Percentiles rank a stretch among this genome's conserved stretches.
Conservation (phyloP, 1,140 invertebrate species). For the Heliothis virescens region DNA sequence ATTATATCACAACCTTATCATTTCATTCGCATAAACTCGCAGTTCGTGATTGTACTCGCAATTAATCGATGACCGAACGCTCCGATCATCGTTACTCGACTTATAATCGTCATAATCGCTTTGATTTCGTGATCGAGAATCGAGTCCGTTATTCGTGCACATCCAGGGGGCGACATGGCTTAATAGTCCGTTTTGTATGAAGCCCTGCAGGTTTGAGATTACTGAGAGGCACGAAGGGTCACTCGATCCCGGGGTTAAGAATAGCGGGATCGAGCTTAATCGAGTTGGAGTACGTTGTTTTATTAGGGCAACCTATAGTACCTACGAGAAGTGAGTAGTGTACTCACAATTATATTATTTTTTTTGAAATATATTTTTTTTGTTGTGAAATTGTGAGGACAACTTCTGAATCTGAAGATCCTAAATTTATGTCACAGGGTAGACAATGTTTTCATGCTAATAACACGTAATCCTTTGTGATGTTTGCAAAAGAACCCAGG, state of each 20-base stretch:
- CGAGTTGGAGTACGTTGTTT: constrained; percentile 4
- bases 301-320: background rate
- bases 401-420: too few relatives aligned
- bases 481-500: too few relatives aligned
- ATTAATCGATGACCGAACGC: constrained; percentile 56
- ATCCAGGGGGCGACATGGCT: constrained; percentile 56
- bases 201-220: constrained; percentile 6
- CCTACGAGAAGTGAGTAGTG: too few relatives aligned
- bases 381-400: too few relatives aligned
- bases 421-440: too few relatives aligned
- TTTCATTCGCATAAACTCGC: constrained; percentile 40
- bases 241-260: constrained; percentile 23
- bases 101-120: constrained; percentile 60
- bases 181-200: constrained; percentile 47
- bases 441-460: too few relatives aligned
- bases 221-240: constrained; percentile 25
- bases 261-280: constrained; percentile 28
- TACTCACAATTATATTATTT: too few relatives aligned
- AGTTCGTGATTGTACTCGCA: constrained; percentile 60
- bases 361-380: too few relatives aligned
- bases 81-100: constrained; percentile 57
- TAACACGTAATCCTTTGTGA: too few relatives aligned
- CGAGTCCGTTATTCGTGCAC: constrained; percentile 65
- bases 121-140: constrained; percentile 63
- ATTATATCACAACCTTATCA: constrained; percentile 46